These are phyloP conservation scores for Botia kubotai DNA, from an alignment of 2,797 vertebrate species.

Conservation along the genomic window DNA sequence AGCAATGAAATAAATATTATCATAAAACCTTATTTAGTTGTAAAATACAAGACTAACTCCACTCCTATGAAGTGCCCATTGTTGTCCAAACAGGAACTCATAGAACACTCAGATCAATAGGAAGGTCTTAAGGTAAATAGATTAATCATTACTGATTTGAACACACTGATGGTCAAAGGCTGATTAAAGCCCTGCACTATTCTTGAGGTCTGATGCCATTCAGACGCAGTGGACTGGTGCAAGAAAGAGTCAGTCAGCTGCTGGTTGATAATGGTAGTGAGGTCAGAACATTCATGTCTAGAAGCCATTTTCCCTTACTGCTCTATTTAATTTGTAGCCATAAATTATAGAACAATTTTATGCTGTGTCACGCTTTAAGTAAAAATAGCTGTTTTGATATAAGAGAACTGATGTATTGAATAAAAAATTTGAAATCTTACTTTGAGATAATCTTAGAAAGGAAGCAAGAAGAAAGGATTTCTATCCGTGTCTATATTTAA, in stretches of 20 bases:
- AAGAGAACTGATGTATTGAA: conserved; percentile 14
- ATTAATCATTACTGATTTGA: conserved; percentile 36
- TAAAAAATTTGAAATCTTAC: not conserved
- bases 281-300: conserved; percentile 56
- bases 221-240: conserved; percentile 10
- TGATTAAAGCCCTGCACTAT: conserved; percentile 5
- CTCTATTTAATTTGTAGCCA: conserved; percentile 52
- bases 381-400: conserved; percentile 19
- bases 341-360: not conserved
- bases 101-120: conserved; percentile 45
- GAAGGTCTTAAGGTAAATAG: conserved; percentile 26
- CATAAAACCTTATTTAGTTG: not conserved
- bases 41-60: conserved; percentile 12
- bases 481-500: conserved; percentile 36
- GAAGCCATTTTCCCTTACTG: conserved; percentile 47
- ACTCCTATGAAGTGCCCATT: conserved; percentile 18
- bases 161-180: conserved; percentile 1
- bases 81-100: conserved; percentile 38
- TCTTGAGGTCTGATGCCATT: conserved; percentile 1
- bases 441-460: conserved; percentile 15
- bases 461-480: conserved; percentile 15
- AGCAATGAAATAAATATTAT: not conserved
- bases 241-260: conserved; percentile 4
- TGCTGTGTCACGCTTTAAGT: conserved; percentile 9
- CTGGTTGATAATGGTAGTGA: conserved; percentile 29